Evolutionary conservation across 2,113 vertebrate genomes (phyloP).

Genomic region (Gallinago media): DNA sequence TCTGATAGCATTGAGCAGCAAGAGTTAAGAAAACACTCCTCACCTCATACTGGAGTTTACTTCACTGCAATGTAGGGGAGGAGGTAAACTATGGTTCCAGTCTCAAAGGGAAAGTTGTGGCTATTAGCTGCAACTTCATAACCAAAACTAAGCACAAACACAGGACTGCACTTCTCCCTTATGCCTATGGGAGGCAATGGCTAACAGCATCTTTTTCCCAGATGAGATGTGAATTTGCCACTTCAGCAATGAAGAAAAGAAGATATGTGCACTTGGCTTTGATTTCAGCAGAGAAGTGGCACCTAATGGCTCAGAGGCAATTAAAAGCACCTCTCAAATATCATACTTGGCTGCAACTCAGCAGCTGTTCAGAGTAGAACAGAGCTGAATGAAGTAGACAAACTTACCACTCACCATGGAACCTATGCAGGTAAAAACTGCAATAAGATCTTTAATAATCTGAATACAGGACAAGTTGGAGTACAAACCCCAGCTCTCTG

Average conservation of each 20-base stretch:
- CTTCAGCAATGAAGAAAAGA: neutral
- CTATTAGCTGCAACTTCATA: neutral
- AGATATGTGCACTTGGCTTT: neutral
- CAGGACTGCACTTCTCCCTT: neutral
- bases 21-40: neutral
- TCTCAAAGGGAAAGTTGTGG: neutral
- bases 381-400: slow-evolving; percentile 39
- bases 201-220: neutral
- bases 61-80: neutral
- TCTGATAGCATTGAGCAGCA: neutral
- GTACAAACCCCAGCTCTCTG: neutral
- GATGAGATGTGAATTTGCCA: neutral
- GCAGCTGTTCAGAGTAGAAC: slow-evolving; percentile 42
- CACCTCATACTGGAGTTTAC: neutral
- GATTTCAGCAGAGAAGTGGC: neutral
- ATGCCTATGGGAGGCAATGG: neutral
- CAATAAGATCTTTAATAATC: neutral
- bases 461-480: neutral
- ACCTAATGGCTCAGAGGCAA: slow-evolving; percentile 42
- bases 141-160: fast-evolving
- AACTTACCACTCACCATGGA: neutral
- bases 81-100: neutral
- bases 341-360: slow-evolving; percentile 30
- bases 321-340: slow-evolving; percentile 33
- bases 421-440: neutral